phyloP scores from a whole-genome alignment of 2,113 vertebrate genomes.

The Scophthalmus maximus region DNA sequence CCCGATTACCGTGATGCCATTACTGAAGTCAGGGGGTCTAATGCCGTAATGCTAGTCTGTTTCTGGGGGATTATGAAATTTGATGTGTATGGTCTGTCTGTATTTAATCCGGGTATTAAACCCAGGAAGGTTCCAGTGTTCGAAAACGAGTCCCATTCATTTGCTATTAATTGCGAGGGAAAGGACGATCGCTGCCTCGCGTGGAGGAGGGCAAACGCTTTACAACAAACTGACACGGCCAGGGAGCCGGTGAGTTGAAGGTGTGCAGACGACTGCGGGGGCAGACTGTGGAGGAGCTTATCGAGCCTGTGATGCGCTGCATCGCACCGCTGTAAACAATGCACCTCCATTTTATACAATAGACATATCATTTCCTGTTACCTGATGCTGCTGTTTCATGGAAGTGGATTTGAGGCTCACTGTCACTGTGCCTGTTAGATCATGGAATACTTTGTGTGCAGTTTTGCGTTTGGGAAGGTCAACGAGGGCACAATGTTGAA shows the following conservation, averaged over 20 bases:
- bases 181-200: constrained; percentile 3
- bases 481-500: neutral
- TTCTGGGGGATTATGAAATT: constrained; percentile 68
- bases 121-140: constrained; percentile 32
- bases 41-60: constrained; percentile 51
- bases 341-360: constrained; percentile 44
- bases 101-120: constrained; percentile 68
- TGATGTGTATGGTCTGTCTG: constrained; percentile 51
- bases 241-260: constrained; percentile 28
- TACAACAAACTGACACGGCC: constrained; percentile 37
- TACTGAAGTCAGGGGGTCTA: constrained; percentile 39
- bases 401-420: constrained; percentile 1
- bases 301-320: constrained; percentile 1
- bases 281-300: constrained; percentile 34
- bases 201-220: constrained; percentile 42
- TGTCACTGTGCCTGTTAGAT: neutral
- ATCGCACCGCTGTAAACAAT: constrained; percentile 19
- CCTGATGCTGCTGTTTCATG: constrained; percentile 25
- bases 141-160: constrained; percentile 43
- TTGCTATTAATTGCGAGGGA: constrained; percentile 9
- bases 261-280: constrained; percentile 21
- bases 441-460: neutral
- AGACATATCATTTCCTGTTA: constrained; percentile 23
- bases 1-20: constrained; percentile 37
- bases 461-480: neutral